Conservation (phyloP, 2,797 vertebrate species). For the Oophaga sylvatica region DNA sequence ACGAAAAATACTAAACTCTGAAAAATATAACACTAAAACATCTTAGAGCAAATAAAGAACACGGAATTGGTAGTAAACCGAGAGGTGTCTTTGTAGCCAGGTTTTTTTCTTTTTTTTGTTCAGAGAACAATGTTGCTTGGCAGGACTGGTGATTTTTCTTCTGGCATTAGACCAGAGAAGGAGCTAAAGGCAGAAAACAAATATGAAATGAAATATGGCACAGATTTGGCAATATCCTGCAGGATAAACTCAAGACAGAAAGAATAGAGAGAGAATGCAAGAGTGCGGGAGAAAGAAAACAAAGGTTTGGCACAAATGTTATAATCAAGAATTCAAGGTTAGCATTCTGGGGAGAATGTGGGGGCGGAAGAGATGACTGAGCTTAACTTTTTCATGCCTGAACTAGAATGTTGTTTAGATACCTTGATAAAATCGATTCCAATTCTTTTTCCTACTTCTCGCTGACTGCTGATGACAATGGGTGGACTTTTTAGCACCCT, state of each 20-base stretch:
- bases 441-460: neutral
- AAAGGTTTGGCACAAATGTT: constrained; percentile 58
- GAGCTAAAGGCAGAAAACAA: constrained; percentile 59
- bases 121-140: constrained; percentile 62
- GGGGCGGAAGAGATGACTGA: constrained; percentile 33
- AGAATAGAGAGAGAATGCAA: constrained; percentile 32
- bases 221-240: constrained; percentile 60
- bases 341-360: constrained; percentile 49
- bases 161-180: constrained; percentile 58
- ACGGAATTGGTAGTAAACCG: constrained; percentile 35
- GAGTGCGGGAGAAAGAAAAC: constrained; percentile 50
- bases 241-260: constrained; percentile 61
- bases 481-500: constrained; percentile 54
- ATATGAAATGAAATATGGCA: constrained; percentile 62
- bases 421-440: neutral
- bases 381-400: constrained; percentile 46
- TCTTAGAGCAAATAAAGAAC: constrained; percentile 26
- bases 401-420: neutral
- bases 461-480: constrained; percentile 46
- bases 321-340: constrained; percentile 61
- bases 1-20: neutral
- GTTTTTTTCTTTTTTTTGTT: constrained; percentile 11
- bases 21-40: neutral
- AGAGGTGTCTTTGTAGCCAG: constrained; percentile 50
- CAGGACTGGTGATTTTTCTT: constrained; percentile 56